Conservation (phyloP, 2,113 vertebrate species). For the Dromaius novaehollandiae region DNA sequence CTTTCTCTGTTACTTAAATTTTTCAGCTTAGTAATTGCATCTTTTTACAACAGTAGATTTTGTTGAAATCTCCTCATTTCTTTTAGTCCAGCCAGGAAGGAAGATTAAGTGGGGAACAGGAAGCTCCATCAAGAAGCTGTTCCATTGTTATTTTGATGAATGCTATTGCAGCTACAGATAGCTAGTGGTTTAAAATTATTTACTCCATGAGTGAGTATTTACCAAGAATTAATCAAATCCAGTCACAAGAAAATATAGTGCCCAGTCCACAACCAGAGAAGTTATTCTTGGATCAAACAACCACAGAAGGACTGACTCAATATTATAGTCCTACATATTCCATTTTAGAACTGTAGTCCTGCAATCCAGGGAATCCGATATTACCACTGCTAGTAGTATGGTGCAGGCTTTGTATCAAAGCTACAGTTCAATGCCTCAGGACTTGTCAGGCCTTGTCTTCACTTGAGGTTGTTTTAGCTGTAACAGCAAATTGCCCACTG, state of each 20-base stretch:
- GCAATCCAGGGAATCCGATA: not conserved
- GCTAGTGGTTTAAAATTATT: not conserved
- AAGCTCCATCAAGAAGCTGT: not conserved
- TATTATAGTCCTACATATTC: not conserved
- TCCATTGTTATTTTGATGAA: not conserved
- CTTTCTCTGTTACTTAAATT: not conserved
- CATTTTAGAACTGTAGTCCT: not conserved
- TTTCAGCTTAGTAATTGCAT: not conserved
- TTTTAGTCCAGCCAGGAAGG: not conserved
- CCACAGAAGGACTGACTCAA: not conserved
- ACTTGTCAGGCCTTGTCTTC: not conserved
- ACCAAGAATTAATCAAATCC: not conserved
- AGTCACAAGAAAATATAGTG: not conserved
- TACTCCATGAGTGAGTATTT: not conserved
- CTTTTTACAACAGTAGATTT: not conserved
- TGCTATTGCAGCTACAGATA: not conserved
- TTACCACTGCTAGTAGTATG: not conserved
- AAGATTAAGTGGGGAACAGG: not conserved
- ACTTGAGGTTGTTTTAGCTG: not conserved
- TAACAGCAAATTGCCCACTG: not conserved
- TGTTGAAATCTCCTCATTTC: not conserved
- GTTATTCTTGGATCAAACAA: not conserved
- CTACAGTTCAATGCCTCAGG: not conserved
- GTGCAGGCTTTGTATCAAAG: not conserved
- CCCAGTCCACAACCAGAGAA: not conserved